A percentile compares a stretch with the other conserved stretches of the same genome.
Evolutionary conservation across 1,140 invertebrate genomes (phyloP).

Genomic region (Aphidius gifuensis): DNA sequence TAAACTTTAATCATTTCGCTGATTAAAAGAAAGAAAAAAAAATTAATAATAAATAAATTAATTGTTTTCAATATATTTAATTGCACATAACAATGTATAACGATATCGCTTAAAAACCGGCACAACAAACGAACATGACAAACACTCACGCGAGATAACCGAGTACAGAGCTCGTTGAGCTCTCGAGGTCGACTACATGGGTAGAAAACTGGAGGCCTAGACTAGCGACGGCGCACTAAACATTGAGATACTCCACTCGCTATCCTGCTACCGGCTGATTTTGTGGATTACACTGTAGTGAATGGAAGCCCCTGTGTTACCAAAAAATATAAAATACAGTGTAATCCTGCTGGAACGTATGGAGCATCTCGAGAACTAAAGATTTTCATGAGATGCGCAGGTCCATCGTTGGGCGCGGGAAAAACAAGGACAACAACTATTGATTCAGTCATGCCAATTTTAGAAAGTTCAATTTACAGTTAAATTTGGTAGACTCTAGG

Average conservation of each 20-base stretch:
- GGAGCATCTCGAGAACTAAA: conserved; percentile 31
- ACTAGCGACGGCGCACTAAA: conserved; percentile 35
- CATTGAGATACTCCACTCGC: conserved; percentile 37
- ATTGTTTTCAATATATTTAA: too few species aligned
- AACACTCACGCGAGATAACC: conserved; percentile 15
- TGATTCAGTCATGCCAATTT: conserved; percentile 43
- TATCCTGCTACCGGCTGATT: conserved; percentile 36
- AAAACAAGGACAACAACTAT: conserved; percentile 34
- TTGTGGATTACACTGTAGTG: conserved; percentile 31
- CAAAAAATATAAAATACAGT: conserved; percentile 11
- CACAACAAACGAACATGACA: conserved; percentile 1
- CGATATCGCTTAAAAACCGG: conserved; percentile 13
- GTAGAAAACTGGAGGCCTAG: conserved; percentile 39
- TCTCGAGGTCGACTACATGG: conserved; percentile 43
- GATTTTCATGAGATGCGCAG: conserved; percentile 31
- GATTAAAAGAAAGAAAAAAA: too few species aligned
- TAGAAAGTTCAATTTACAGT: conserved; percentile 24
- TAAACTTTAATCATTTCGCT: too few species aligned
- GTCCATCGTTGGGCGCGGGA: conserved; percentile 30
- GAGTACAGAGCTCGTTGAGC: conserved; percentile 28
- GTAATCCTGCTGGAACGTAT: conserved; percentile 24
- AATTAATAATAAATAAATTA: too few species aligned
- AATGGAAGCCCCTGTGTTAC: neutral
- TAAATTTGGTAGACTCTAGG: conserved; percentile 34
- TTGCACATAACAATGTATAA: too few species aligned